Evolutionary conservation across 37 sponge, comb jelly and placozoan genomes (phyloP), one percentile per base, ranked within the genome.

Genomic region (Trichoplax adhaerens): DNA sequence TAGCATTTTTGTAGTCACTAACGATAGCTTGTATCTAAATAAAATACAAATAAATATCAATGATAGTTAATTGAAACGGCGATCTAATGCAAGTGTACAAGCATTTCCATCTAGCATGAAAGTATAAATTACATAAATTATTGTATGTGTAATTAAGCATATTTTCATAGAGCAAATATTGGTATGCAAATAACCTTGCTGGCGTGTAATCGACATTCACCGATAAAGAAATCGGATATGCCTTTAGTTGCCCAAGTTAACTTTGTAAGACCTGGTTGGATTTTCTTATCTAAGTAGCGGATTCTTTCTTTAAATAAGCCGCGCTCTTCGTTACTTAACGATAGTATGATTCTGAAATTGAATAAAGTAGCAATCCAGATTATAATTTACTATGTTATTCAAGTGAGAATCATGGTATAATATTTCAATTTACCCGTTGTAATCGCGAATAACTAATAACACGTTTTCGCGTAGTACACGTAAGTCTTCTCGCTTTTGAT

Each of bases 181-280:
- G 29, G 29, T 52, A 8, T 0, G n/a, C 69, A 48, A 46, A 46
- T 52, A 29, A 91, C 86, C 58, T 79, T 76, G 52, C 71, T 76
- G 5, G 98, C 92, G 55, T 91, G 88, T 3, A 55, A 66, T 1
- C 98, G 72, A 63, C 98, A 96, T 58, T 96, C 92, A 5, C 56
- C 69, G 5, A 96, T 80, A 84, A 87, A 94, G 66, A 72, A 79
- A 54, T 91, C 89, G 6, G 78, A 66, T 12, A 82, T 85, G 2
- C 91, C 91, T 58, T 88, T 81, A n/a, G 86, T 83, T 48, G 86
- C 86, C 98, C 98, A 96, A 29, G 89, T 96, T 66, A 96, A 81
- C 80, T 96, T 96, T 54, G 91, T 78, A 65, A 91, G 82, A 5
- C 98, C 98, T 1, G 98, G 86, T 4, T 81, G 80, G 3, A 96